Evolutionary conservation across 2,888 invertebrate species (phyloP).

Genomic region (Saturnia pavonia): DNA sequence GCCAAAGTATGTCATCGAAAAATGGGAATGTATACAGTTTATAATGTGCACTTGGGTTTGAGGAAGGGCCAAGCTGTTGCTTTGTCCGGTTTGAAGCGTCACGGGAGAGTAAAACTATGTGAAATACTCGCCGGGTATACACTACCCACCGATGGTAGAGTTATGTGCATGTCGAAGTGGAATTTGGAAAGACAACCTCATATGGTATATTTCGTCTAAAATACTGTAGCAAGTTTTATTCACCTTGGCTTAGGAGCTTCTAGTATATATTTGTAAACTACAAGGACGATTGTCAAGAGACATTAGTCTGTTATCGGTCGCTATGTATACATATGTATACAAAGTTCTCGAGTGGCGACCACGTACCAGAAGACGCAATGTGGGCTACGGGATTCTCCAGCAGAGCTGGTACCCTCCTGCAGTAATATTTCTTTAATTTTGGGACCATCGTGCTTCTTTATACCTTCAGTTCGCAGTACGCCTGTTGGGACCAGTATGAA

Average conservation of each 20-base stretch:
- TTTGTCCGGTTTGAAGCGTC: constrained; percentile 54
- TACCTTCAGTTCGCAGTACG: no score
- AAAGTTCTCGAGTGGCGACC: no score
- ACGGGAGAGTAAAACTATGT: constrained; percentile 53
- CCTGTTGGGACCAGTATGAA: no score
- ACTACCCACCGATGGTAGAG: constrained; percentile 46
- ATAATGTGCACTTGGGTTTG: constrained; percentile 55
- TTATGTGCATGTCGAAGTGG: constrained; percentile 57
- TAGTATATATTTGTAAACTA: neutral
- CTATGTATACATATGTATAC: no score
- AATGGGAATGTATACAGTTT: constrained; percentile 38
- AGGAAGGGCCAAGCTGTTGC: constrained; percentile 61
- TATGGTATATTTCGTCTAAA: constrained; percentile 35
- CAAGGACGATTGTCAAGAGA: neutral
- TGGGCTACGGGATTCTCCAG: no score
- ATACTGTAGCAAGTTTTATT: neutral
- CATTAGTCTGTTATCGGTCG: no score
- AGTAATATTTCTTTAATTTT: no score
- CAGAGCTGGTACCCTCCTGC: no score
- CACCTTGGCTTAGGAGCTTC: neutral
- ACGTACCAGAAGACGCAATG: no score
- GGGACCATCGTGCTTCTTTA: no score
- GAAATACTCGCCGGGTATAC: constrained; percentile 57
- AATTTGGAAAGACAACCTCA: constrained; percentile 44
- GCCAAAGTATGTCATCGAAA: constrained; percentile 42